A percentile compares a stretch with the other conserved stretches of the same genome.
Evolutionary conservation across 2,113 vertebrate species (phyloP).

Genomic region (Zeus faber): DNA sequence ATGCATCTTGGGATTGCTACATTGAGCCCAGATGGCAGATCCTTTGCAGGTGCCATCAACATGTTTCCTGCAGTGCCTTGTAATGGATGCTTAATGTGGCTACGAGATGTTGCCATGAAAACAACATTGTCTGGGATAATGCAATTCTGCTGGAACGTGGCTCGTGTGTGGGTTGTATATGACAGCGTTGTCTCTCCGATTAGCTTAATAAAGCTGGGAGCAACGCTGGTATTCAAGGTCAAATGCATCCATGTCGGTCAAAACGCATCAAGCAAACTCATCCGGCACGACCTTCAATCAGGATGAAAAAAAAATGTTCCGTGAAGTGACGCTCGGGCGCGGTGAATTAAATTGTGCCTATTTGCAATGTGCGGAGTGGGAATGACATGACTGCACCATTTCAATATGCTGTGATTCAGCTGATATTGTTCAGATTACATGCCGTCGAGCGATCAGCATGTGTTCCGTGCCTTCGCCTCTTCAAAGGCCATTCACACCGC

Average conservation of each 20-base stretch:
- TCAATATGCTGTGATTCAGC: slow-evolving; percentile 48
- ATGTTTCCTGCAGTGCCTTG: slow-evolving; percentile 50
- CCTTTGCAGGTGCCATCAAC: slow-evolving; percentile 43
- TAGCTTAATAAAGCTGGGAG: slow-evolving; percentile 51
- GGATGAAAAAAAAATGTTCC: slow-evolving; percentile 5
- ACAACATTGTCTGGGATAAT: slow-evolving; percentile 53
- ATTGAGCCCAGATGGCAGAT: slow-evolving; percentile 31
- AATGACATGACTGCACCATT: slow-evolving; percentile 5
- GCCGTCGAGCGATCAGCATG: slow-evolving; percentile 33
- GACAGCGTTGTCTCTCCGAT: slow-evolving; percentile 29
- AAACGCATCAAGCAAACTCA: background rate
- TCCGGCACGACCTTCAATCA: background rate
- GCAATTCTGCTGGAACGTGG: slow-evolving; percentile 42
- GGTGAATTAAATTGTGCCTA: slow-evolving; percentile 10
- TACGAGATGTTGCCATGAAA: slow-evolving; percentile 54
- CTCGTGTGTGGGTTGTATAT: slow-evolving; percentile 25
- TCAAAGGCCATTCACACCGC: slow-evolving; percentile 66
- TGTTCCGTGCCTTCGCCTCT: slow-evolving; percentile 37
- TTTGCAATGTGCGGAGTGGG: slow-evolving; percentile 8
- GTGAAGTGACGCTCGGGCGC: background rate
- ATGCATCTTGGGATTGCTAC: slow-evolving; percentile 37
- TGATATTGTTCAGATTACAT: slow-evolving; percentile 38
- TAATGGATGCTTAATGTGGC: slow-evolving; percentile 66
- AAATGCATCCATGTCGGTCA: slow-evolving; percentile 21
- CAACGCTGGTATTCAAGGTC: slow-evolving; percentile 35